These are phyloP conservation scores for Falco concolor DNA, from an alignment of 2,797 vertebrate species.

Conservation along the genomic window DNA sequence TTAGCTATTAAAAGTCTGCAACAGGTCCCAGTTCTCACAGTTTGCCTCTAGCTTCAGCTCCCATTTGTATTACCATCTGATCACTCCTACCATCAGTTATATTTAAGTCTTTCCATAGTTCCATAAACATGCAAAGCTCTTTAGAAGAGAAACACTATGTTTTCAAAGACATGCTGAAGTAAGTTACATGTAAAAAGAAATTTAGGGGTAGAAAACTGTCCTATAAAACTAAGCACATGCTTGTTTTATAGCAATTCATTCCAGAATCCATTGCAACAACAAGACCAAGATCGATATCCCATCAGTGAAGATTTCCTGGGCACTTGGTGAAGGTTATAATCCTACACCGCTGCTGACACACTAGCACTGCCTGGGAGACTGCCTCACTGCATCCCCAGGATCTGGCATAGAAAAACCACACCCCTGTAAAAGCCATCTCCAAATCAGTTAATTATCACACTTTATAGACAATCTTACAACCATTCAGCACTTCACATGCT, in stretches of 20 bases:
- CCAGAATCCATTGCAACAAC: background rate
- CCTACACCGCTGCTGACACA: background rate
- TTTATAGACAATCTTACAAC: background rate
- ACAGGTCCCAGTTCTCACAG: background rate
- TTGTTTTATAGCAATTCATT: background rate
- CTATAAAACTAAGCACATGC: background rate
- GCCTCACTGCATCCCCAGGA: background rate
- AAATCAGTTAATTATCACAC: background rate
- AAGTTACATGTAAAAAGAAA: background rate
- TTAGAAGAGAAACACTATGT: background rate
- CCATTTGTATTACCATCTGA: background rate
- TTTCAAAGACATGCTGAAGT: background rate
- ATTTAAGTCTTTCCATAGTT: background rate
- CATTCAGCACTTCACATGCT: background rate
- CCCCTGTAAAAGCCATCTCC: background rate
- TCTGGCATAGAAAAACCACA: background rate
- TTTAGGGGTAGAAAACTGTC: background rate
- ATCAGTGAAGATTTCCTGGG: background rate
- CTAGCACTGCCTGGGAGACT: background rate
- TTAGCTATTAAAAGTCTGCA: background rate
- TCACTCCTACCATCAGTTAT: background rate
- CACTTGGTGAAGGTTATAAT: background rate
- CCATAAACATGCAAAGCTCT: background rate
- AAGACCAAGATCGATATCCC: constrained; percentile 7
- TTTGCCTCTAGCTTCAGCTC: background rate